Percentiles rank a stretch among this genome's conserved stretches.
phyloP scores from a whole-genome alignment of 2,888 invertebrate genomes.

The Scaptodrosophila latifasciaeformis region DNA sequence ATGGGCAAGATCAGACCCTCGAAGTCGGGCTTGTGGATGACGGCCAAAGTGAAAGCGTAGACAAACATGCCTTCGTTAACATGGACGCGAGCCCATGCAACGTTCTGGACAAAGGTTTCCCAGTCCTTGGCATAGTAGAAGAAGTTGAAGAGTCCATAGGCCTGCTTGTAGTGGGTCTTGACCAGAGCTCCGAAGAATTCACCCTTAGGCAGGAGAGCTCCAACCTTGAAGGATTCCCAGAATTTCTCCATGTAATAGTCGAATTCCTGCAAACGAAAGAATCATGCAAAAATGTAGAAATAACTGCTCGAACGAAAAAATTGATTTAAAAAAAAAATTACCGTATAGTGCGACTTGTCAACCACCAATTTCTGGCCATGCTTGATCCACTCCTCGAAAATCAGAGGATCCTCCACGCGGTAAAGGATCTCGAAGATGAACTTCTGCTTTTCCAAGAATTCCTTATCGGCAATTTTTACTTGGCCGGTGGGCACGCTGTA shows the following conservation, averaged over 20 bases:
- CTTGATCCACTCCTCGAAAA: conserved; percentile 69
- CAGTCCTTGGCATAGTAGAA: conserved; percentile 83
- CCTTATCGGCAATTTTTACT: conserved; percentile 59
- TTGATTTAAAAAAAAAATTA: too few relatives aligned
- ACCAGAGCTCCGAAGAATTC: conserved; percentile 77
- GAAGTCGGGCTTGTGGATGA: conserved; percentile 82
- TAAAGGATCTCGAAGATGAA: conserved; percentile 64
- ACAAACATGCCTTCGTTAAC: conserved; percentile 86
- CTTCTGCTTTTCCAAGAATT: conserved; percentile 59
- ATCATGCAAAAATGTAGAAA: too few relatives aligned
- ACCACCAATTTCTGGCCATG: conserved; percentile 40
- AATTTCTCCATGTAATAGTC: conserved; percentile 64
- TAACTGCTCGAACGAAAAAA: too few relatives aligned
- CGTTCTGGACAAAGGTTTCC: conserved; percentile 82
- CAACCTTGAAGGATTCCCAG: conserved; percentile 58
- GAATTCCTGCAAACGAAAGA: conserved; percentile 38
- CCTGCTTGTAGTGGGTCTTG: conserved; percentile 76
- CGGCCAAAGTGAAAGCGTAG: conserved; percentile 81
- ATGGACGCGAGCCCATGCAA: conserved; percentile 81
- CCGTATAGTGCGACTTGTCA: conserved; percentile 55
- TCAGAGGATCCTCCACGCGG: conserved; percentile 55
- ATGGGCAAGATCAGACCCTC: conserved; percentile 82
- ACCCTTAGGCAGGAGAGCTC: conserved; percentile 77
- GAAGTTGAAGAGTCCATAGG: conserved; percentile 79
- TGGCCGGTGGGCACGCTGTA: conserved; percentile 44